Evolutionary conservation across 2,113 vertebrate genomes (phyloP), one percentile per base, ranked within the genome.

Genomic region (Synodontis membranacea): DNA sequence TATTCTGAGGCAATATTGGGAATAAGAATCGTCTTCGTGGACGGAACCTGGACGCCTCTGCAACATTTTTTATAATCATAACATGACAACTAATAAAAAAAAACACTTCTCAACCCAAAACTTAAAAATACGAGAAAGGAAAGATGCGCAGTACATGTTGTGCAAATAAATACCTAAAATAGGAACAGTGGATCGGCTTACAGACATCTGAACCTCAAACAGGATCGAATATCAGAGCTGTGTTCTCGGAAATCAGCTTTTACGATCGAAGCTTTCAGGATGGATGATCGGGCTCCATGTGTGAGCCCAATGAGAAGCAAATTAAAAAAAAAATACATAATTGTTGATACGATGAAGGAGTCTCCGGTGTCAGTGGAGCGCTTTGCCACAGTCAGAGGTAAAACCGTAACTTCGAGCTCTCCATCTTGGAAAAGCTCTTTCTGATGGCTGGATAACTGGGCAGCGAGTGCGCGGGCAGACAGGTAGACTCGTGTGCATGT

Each of bases 371-470:
- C 11, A 25, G n/a, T n/a, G n/a, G n/a, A n/a, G 28, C 9, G 4
- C 25, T 60, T 60, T 56, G 54, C 23, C 9, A 28, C 7, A 60
- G 1, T 28, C 25, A 48, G 25, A 48, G 9, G 4, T 15, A 1
- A 46, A 46, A 25, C 23, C 6, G 39, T 42, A 10, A 39, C 34
- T 39, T 64, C 2, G 39, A 9, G 34, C 44, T 44, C 44, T 48
- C 34, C 31, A 19, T 19, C 64, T 7, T 0, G 64, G 64, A 5
- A 75, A 75, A 60, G 28, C 25, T 62, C 25, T n/a, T 23, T 42
- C 28, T 83, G 86, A 62, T 48, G 54, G 25, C 8, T 25, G 44
- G n/a, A 56, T 46, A 83, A 88, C 46, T 48, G 4, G 39, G 68
- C 58, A n/a, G 23, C 10, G 42, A 28, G 37, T 19, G 34, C 9